Evolutionary conservation across 2,113 vertebrate species (phyloP), one percentile per base, ranked within the genome.

Genomic region (Aldabrachelys gigantea): DNA sequence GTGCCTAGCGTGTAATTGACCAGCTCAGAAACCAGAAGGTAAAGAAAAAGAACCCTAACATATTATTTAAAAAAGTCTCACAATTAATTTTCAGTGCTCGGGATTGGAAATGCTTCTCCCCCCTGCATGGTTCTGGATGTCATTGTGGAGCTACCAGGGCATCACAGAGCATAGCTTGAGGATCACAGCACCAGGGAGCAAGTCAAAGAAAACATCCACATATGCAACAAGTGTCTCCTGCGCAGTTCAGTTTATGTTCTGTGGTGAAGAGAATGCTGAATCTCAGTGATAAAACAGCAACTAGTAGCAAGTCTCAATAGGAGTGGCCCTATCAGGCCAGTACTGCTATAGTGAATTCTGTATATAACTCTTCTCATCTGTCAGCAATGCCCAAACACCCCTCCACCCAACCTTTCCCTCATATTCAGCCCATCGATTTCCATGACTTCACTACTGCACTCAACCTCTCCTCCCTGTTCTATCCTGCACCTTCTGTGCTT

Each of bases 121-220:
- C 44, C 12, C 17, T 76, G 27, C 16, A 89, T 87, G 92, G 50
- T 87, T 89, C 41, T 87, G 38, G 14, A 7, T 5, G 49, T 8
- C 4, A 0, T 57, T 91, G 85, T 83, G 41, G 24, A 57, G 24
- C 24, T 57, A 24, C 56, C 56, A 27, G 56, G 24, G 24, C 56
- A 57, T 41, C 49, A 35, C 10, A 10, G 29, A n/a, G 2, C 24
- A 38, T 69, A 41, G 22, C 35, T 76, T 4, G 14, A 11, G 54
- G 6, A 0, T 27, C 35, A 1, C 2, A 24, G 38, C 44, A 80
- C 52, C 10, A 4, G 12, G 1, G 1, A 29, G 14, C 27, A 52
- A 49, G 52, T 80, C 4, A 1, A 57, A 25, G 9, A 25, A 21
- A 27, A 22, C 41, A 10, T 6, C 38, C 3, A 56, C 47, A 29